Evolutionary conservation across 2,888 invertebrate genomes (phyloP).

Genomic region (Erpobdella octoculata): DNA sequence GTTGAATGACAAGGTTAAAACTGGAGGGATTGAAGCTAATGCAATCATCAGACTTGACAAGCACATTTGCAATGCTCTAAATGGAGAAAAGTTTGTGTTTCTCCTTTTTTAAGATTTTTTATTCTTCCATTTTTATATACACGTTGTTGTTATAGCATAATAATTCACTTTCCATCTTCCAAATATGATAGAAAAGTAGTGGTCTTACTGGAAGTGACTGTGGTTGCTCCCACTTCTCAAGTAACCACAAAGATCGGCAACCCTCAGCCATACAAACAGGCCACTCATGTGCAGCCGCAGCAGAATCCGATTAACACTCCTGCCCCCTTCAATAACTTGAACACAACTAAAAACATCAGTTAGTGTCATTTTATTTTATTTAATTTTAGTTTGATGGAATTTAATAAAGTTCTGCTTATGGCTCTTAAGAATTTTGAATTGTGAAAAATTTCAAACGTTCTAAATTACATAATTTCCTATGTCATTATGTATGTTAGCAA

Average conservation of each 20-base stretch:
- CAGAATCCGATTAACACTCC: not conserved
- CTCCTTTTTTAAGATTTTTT: too few species aligned
- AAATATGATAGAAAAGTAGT: conserved; percentile 81
- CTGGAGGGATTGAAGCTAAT: conserved; percentile 64
- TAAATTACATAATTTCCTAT: too few species aligned
- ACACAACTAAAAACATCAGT: not conserved
- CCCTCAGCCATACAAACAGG: conserved; percentile 57
- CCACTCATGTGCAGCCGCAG: not conserved
- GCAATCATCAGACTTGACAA: conserved; percentile 72
- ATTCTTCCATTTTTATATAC: not conserved
- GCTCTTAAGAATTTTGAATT: not conserved
- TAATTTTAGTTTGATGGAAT: too few species aligned
- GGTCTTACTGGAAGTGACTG: conserved; percentile 70
- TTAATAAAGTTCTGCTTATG: too few species aligned
- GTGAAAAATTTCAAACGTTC: not conserved
- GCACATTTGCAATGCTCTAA: conserved; percentile 71
- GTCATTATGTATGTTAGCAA: too few species aligned
- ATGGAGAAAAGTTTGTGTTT: conserved; percentile 55
- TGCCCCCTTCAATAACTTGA: not conserved
- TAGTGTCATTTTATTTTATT: not conserved
- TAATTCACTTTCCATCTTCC: not conserved
- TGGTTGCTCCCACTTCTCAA: conserved; percentile 65
- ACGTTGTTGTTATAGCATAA: not conserved
- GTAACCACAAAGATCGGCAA: conserved; percentile 71
- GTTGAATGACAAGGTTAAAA: conserved; percentile 60